Evolutionary conservation across 2,797 vertebrate genomes (phyloP), one percentile per base, ranked within the genome.

Genomic region (Etheostoma perlongum): DNA sequence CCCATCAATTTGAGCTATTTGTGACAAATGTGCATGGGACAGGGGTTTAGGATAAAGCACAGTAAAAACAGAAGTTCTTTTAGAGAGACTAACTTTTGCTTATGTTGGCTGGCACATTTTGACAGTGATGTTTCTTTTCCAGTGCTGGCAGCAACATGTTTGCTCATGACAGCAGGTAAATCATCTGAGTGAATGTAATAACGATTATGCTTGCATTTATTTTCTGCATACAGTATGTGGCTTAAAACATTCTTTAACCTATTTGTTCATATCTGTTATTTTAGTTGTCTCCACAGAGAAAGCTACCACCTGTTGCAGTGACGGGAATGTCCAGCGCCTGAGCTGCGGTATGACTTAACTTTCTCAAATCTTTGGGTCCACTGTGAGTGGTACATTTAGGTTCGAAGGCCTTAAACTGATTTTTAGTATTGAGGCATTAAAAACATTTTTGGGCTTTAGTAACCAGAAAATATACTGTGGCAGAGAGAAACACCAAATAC

Each of bases 291-390:
- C n/a, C 46, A 44, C 27, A 12, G 51, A 76, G 16, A 76, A 2
- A 27, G 27, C 3, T 15, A 4, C 15, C 55, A 81, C 73, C 42
- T 76, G 78, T 44, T 49, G 6, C 2, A 2, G 0, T 3, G 0
- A 1, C 1, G 0, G 1, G 1, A 40, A 67, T 9, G 36, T 72
- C 49, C 78, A 81, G 1, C 73, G 5, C 51, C 62, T 81, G 30
- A 72, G 10, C 44, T 81, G 78, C 21, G 78, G 78, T 81, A 81
- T 21, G 72, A 48, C 42, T 55, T 2, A 67, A 57, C 36, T 23
- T 13, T 48, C 2, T 13, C 7, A 12, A 10, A 5, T 73, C n/a
- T 55, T 42, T 72, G 1, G 16, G 2, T 54, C 15, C 51, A 27
- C 16, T 14, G 36, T 63, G 6, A 27, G 25, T 40, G 36, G 36